Conservation (phyloP, 2,113 vertebrate genomes). For the Amazona vittata region DNA sequence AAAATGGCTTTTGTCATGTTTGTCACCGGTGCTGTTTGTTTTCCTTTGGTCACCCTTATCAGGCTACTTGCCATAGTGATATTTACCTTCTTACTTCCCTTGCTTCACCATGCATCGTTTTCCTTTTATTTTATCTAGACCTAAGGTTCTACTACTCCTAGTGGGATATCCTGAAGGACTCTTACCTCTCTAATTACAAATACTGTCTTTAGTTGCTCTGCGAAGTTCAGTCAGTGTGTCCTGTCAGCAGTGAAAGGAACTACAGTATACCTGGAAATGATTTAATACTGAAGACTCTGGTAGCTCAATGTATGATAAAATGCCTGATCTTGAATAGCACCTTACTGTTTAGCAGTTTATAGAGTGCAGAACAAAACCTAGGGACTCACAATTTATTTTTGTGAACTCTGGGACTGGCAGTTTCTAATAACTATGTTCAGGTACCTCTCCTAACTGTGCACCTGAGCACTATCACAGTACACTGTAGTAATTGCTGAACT, state of each 20-base stretch:
- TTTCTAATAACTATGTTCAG: not conserved
- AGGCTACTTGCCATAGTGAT: fast-evolving
- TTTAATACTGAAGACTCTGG: not conserved
- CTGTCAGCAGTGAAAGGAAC: not conserved
- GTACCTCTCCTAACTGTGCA: not conserved
- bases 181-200: not conserved
- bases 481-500: not conserved
- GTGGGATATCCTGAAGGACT: not conserved
- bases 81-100: not conserved
- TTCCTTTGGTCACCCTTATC: not conserved
- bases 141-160: not conserved
- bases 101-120: fast-evolving
- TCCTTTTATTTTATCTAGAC: not conserved
- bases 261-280: not conserved
- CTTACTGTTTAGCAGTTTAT: not conserved
- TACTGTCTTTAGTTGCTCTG: not conserved
- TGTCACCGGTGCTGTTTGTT: not conserved
- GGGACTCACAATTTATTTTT: not conserved
- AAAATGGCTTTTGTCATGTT: not conserved
- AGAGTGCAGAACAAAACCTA: not conserved
- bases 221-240: not conserved
- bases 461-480: not conserved
- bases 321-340: not conserved
- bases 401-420: not conserved
- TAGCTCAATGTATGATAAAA: not conserved